Percentiles rank a stretch among this genome's conserved stretches.
These are phyloP conservation scores for Corythornis leucogaster DNA, from an alignment of 2,797 vertebrate genomes.

Conservation along the genomic window DNA sequence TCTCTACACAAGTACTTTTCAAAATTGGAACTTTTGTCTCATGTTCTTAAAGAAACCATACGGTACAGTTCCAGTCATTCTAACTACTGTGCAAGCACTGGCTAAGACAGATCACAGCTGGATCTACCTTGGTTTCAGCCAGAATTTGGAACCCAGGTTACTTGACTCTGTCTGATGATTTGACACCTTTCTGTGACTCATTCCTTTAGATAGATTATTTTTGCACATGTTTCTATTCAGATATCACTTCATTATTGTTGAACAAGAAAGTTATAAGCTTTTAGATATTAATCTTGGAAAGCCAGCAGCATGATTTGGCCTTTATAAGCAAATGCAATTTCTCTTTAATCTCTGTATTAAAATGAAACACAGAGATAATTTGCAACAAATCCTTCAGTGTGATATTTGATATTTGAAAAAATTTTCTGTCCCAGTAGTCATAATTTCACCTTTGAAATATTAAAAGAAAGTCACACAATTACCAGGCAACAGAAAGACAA, in stretches of 20 bases:
- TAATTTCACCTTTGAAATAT: neutral
- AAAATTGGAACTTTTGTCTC: neutral
- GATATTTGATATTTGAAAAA: neutral
- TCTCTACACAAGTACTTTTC: neutral
- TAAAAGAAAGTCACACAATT: neutral
- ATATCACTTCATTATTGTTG: neutral
- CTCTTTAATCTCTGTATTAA: neutral
- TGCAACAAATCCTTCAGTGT: neutral
- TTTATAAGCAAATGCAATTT: neutral
- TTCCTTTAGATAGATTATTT: neutral
- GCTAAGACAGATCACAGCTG: neutral
- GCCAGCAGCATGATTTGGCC: neutral
- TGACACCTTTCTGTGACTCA: constrained; percentile 15
- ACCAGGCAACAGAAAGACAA: neutral
- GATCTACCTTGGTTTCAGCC: neutral
- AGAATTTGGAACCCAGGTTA: neutral
- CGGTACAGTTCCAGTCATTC: neutral
- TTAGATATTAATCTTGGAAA: constrained; percentile 16
- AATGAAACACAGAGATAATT: neutral
- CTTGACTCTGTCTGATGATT: neutral
- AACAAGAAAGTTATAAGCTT: neutral
- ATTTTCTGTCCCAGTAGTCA: neutral
- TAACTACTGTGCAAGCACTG: neutral
- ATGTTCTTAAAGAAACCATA: rapidly evolving
- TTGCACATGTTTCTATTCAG: neutral